Base-by-base conservation (phyloP, 2,113 vertebrate species). In the Upupa epops region DNA sequence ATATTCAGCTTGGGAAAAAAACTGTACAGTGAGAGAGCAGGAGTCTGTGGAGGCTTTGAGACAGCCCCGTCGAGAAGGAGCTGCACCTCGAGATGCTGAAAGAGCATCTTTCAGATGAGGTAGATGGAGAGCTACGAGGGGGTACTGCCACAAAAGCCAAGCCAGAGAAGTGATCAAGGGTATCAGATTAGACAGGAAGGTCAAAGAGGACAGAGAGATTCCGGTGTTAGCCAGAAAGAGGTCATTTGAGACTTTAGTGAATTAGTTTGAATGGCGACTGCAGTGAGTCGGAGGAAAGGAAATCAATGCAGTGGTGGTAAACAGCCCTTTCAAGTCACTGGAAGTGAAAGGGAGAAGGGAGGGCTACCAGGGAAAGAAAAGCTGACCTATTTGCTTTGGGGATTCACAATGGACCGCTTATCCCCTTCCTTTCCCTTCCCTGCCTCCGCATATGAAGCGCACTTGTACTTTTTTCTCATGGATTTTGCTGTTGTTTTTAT, bases 211-310 rank as follows among this genome's bases (percentile, higher is more conserved):
- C 89, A 63, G 48, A 85, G 65, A 88, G 69, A 96, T 92, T 59
- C 81, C 64, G 4, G 0, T 66, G 77, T 87, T 90, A 94, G 77
- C 77, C 93, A 94, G 70, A 86, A 89, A 90, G 86, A 90, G 88
- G 94, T 93, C 94, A 96, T 92, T 87, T 96, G 92, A 95, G 94
- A 95, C 81, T 71, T 92, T 63, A 48, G 71, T 94, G 92, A 93
- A 83, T 92, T 92, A 92, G 91, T 92, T 83, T 93, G 78, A 96
- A 96, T 92, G 71, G 55, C 19, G 71, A 92, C 63, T 92, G 91
- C 78, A 93, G 66, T 95, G 96, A 96, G 90, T 96, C 92, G 94
- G 95, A 96, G 92, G 84, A 91, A 94, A 95, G 81, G 86, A 96
- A 96, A 96, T 95, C 95, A 96, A 95, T 96, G 93, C 71, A 82